Conservation (phyloP, 2,113 vertebrate species). For the Xiphias gladius region DNA sequence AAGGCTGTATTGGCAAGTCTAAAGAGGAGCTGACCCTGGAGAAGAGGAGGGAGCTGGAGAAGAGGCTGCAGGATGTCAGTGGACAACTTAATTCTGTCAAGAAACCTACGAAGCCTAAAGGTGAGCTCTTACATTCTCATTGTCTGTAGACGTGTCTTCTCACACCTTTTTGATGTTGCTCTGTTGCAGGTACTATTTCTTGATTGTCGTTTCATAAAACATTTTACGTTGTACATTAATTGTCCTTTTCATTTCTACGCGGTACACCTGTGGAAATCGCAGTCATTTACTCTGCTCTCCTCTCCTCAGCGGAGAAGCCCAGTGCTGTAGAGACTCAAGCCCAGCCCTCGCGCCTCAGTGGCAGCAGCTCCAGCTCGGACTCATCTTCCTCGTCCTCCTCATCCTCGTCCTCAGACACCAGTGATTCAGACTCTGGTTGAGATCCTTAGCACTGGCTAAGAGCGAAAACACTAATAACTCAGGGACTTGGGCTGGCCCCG, state of each 20-base stretch:
- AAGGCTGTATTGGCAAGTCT: slow-evolving; percentile 88
- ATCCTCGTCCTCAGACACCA: slow-evolving; percentile 93
- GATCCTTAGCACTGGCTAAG: background rate
- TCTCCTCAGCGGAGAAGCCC: slow-evolving; percentile 86
- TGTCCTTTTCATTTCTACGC: background rate
- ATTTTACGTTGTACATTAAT: background rate
- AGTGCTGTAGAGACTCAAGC: slow-evolving; percentile 82
- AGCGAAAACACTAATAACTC: slow-evolving; percentile 56
- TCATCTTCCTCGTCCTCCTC: slow-evolving; percentile 89
- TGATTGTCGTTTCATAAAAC: background rate
- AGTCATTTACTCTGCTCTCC: background rate
- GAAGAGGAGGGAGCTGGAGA: slow-evolving; percentile 94
- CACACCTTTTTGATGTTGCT: rapidly evolving
- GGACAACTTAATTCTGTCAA: slow-evolving; percentile 95
- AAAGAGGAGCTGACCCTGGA: slow-evolving; percentile 94
- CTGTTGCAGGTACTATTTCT: background rate
- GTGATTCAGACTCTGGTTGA: slow-evolving; percentile 93
- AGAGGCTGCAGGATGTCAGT: slow-evolving; percentile 93
- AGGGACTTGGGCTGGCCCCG: slow-evolving; percentile 78
- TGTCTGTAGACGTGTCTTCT: background rate
- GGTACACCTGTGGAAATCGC: background rate
- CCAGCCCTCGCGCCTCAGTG: slow-evolving; percentile 89
- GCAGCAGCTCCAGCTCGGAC: slow-evolving; percentile 92
- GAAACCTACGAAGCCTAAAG: slow-evolving; percentile 92
- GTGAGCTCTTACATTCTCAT: slow-evolving; percentile 70